phyloP scores from a whole-genome alignment of 2,888 invertebrate species.

The Epinotia demarniana region DNA sequence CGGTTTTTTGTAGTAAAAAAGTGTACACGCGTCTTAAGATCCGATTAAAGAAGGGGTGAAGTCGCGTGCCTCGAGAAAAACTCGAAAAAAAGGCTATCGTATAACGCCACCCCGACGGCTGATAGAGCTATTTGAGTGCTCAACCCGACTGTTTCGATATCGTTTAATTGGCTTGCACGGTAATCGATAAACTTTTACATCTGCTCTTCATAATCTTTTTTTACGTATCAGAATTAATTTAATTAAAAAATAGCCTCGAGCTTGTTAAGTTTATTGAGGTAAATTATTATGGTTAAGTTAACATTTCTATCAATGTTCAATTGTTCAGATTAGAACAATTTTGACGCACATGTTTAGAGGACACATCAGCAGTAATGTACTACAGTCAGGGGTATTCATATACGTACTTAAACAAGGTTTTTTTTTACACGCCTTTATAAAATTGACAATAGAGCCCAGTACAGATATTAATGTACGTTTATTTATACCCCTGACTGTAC shows the following conservation, averaged over 20 bases:
- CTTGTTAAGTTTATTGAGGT: background rate
- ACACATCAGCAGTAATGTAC: background rate
- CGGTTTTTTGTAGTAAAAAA: conserved; percentile 75
- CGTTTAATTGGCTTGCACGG: conserved; percentile 83
- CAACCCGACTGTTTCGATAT: conserved; percentile 79
- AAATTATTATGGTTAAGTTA: background rate
- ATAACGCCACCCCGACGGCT: conserved; percentile 79
- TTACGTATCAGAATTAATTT: conserved; percentile 35
- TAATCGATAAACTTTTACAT: conserved; percentile 82
- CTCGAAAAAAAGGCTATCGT: conserved; percentile 57
- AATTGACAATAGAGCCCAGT: too few relatives aligned
- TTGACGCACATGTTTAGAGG: background rate
- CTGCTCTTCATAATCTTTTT: conserved; percentile 64
- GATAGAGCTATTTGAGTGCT: conserved; percentile 81
- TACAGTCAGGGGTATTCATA: too few relatives aligned
- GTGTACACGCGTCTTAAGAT: conserved; percentile 79
- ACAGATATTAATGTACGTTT: too few relatives aligned
- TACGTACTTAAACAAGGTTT: too few relatives aligned
- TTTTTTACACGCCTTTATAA: too few relatives aligned
- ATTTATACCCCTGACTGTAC: too few relatives aligned
- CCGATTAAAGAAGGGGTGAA: conserved; percentile 83
- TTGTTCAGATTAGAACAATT: background rate
- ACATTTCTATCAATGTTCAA: background rate
- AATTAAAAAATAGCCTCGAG: background rate
- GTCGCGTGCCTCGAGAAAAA: conserved; percentile 64